Percentiles rank a stretch among this genome's conserved stretches.
Conservation (phyloP, 2,888 invertebrate species). For the Cremastinae sp. region DNA sequence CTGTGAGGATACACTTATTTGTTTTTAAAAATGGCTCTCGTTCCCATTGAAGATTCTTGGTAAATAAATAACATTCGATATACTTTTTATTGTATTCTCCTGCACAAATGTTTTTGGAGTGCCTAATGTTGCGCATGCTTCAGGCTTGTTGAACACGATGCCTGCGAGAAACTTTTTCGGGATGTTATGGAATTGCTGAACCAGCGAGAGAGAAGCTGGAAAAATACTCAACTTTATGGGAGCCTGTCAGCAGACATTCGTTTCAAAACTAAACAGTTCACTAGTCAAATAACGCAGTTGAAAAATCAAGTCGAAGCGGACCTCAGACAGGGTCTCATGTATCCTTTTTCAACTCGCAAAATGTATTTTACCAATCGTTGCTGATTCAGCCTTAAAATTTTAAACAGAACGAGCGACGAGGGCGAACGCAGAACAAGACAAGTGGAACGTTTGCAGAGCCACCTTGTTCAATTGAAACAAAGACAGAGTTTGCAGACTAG, state of each 20-base stretch:
- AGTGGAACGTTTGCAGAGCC: constrained; percentile 84
- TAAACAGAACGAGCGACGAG: constrained; percentile 83
- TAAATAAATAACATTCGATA: constrained; percentile 58
- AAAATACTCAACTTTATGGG: constrained; percentile 82
- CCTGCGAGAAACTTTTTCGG: constrained; percentile 84
- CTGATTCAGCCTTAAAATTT: too few species aligned
- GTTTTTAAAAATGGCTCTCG: constrained; percentile 73
- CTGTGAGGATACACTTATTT: constrained; percentile 8
- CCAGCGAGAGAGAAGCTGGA: constrained; percentile 82
- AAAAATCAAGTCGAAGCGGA: constrained; percentile 83
- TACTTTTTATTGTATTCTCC: not conserved
- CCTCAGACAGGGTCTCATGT: constrained; percentile 80
- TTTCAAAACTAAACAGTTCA: constrained; percentile 84
- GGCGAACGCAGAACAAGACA: constrained; percentile 84
- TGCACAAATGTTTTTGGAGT: not conserved
- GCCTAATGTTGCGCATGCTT: constrained; percentile 10
- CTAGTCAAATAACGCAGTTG: constrained; percentile 83
- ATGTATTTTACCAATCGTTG: not conserved
- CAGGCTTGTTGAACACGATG: constrained; percentile 86
- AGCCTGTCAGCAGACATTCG: constrained; percentile 84
- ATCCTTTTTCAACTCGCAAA: constrained; percentile 71
- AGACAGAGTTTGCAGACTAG: constrained; percentile 80
- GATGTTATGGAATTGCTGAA: constrained; percentile 85
- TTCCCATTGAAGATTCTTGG: constrained; percentile 78
- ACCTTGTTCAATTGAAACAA: constrained; percentile 83